phyloP scores from a whole-genome alignment of 2,797 vertebrate genomes.

The Spea hammondii region DNA sequence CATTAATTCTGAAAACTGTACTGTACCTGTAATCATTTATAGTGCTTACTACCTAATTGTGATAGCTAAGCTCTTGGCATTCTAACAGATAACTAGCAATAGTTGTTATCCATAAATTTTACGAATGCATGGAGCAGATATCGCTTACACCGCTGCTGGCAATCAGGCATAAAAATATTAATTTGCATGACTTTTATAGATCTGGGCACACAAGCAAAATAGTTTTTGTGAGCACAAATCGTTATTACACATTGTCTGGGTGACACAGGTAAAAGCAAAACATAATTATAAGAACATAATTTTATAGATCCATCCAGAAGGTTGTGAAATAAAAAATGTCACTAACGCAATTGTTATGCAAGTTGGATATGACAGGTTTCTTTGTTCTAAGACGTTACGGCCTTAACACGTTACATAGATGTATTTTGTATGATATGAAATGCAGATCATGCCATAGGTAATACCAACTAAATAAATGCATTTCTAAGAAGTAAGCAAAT shows the following conservation, averaged over 20 bases:
- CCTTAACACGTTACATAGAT: too few species aligned
- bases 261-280: conserved; percentile 44
- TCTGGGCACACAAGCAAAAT: conserved; percentile 42
- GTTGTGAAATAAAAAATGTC: conserved; percentile 30
- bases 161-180: conserved; percentile 54
- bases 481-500: too few species aligned
- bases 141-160: conserved; percentile 33
- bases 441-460: not conserved
- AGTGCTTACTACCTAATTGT: not conserved
- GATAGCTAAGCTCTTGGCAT: conserved; percentile 18
- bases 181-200: conserved; percentile 59
- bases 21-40: not conserved
- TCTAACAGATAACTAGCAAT: conserved; percentile 10
- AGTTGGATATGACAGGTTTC: conserved; percentile 24
- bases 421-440: not conserved
- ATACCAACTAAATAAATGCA: not conserved
- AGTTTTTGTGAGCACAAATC: conserved; percentile 26
- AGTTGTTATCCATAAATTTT: conserved; percentile 28
- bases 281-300: conserved; percentile 57
- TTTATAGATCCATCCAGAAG: conserved; percentile 54
- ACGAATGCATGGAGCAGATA: conserved; percentile 27
- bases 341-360: conserved; percentile 50
- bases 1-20: not conserved
- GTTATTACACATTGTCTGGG: conserved; percentile 20
- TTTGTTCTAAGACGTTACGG: conserved; percentile 46